These are phyloP conservation scores for Sebastes fasciatus DNA, from an alignment of 2,113 vertebrate species.

Conservation along the genomic window DNA sequence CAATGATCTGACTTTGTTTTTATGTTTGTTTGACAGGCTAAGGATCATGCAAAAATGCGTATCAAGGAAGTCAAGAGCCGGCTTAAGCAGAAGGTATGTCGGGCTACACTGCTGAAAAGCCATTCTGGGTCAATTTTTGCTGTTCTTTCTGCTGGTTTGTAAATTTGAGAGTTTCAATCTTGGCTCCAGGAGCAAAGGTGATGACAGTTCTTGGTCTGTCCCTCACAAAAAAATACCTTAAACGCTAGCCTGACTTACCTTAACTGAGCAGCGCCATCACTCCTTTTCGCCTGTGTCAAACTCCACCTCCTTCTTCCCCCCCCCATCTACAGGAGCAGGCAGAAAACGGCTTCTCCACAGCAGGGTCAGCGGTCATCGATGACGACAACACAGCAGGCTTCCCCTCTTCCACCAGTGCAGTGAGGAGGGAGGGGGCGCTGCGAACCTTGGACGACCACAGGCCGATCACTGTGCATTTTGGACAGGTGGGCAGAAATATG, in stretches of 20 bases:
- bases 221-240: not conserved
- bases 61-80: slow-evolving; percentile 94
- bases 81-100: slow-evolving; percentile 86
- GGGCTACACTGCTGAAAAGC: not conserved
- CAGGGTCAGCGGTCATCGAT: slow-evolving; percentile 78
- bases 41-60: slow-evolving; percentile 98
- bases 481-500: slow-evolving; percentile 86
- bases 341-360: slow-evolving; percentile 89
- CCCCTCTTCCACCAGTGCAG: slow-evolving; percentile 57
- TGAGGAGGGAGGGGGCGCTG: slow-evolving; percentile 85
- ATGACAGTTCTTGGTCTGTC: slow-evolving; percentile 8
- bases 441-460: slow-evolving; percentile 86
- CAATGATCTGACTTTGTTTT: not conserved
- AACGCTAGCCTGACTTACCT: slow-evolving; percentile 1
- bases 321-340: slow-evolving; percentile 87
- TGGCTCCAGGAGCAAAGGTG: not conserved
- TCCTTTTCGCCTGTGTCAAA: slow-evolving; percentile 44
- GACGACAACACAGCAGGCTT: slow-evolving; percentile 70
- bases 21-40: slow-evolving; percentile 87
- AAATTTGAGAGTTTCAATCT: not conserved
- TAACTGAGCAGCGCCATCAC: slow-evolving; percentile 29
- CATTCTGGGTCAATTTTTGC: not conserved
- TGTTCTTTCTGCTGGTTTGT: not conserved
- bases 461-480: slow-evolving; percentile 94
- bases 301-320: slow-evolving; percentile 45